Conservation (phyloP, 2,888 invertebrate genomes). For the Onthophagus sagittarius region DNA sequence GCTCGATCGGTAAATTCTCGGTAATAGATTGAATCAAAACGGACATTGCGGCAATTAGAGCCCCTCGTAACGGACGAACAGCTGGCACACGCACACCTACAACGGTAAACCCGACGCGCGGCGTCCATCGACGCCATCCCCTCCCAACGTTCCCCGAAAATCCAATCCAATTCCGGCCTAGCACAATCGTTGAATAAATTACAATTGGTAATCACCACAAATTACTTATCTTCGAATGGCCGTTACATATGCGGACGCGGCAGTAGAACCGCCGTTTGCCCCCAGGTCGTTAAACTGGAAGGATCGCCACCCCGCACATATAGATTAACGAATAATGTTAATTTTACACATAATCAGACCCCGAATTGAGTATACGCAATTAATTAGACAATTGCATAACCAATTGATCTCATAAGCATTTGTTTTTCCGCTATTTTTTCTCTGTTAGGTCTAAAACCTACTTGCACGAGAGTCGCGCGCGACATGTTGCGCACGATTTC, state of each 20-base stretch:
- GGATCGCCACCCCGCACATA: background rate
- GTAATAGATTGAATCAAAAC: constrained; percentile 13
- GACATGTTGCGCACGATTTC: too few species aligned
- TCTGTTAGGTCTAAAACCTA: too few species aligned
- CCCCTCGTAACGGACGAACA: background rate
- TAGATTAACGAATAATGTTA: constrained; percentile 14
- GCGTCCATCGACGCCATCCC: background rate
- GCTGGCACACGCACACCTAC: constrained; percentile 2
- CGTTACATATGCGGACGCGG: constrained; percentile 2
- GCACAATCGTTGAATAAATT: constrained; percentile 11
- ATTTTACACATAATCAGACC: constrained; percentile 20
- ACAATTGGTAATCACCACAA: constrained; percentile 13
- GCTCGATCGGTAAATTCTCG: background rate
- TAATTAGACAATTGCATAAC: background rate
- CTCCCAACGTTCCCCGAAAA: background rate
- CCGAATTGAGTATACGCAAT: constrained; percentile 14
- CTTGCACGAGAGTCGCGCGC: too few species aligned
- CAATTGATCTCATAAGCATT: background rate
- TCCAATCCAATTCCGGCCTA: constrained; percentile 8
- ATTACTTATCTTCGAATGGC: constrained; percentile 11
- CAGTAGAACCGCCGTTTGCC: background rate
- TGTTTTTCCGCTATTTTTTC: too few species aligned
- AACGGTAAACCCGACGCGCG: background rate
- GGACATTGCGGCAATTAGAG: constrained; percentile 3
- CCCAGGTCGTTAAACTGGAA: background rate